phyloP scores from a whole-genome alignment of 2,888 invertebrate genomes.

The Augochlorella aurata region DNA sequence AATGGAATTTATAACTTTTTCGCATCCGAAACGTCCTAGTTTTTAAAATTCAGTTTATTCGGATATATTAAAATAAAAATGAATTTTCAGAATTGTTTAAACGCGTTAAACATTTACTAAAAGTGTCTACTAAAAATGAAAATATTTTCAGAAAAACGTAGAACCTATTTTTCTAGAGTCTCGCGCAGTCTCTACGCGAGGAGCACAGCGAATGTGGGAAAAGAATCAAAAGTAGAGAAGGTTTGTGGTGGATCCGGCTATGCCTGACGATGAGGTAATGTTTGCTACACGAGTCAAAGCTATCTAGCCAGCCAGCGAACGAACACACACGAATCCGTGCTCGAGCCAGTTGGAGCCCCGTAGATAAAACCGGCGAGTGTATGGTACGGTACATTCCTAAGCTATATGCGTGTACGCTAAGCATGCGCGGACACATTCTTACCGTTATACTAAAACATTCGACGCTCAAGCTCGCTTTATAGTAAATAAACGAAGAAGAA shows the following conservation, averaged over 20 bases:
- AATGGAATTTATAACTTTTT: no score
- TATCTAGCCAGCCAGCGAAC: conserved; percentile 59
- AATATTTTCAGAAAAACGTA: no score
- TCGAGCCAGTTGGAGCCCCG: conserved; percentile 50
- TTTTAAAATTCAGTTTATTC: no score
- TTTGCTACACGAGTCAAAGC: conserved; percentile 65
- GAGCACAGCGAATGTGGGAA: conserved; percentile 26
- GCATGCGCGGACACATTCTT: conserved; percentile 34
- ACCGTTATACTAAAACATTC: conserved; percentile 11
- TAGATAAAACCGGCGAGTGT: conserved; percentile 60
- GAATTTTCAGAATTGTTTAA: no score
- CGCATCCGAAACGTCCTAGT: no score
- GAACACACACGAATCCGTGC: conserved; percentile 50
- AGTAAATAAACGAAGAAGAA: not conserved
- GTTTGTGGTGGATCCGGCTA: conserved; percentile 72
- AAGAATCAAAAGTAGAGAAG: conserved; percentile 67
- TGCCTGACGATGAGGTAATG: conserved; percentile 69
- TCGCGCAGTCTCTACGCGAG: not conserved
- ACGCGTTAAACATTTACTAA: no score
- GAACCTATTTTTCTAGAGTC: no score
- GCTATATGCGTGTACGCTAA: conserved; percentile 43
- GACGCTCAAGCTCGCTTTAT: not conserved
- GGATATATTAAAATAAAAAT: no score
- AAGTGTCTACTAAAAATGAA: no score
- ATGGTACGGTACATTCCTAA: conserved; percentile 53